Conservation (phyloP, 2,888 invertebrate species). For the Busseola fusca region DNA sequence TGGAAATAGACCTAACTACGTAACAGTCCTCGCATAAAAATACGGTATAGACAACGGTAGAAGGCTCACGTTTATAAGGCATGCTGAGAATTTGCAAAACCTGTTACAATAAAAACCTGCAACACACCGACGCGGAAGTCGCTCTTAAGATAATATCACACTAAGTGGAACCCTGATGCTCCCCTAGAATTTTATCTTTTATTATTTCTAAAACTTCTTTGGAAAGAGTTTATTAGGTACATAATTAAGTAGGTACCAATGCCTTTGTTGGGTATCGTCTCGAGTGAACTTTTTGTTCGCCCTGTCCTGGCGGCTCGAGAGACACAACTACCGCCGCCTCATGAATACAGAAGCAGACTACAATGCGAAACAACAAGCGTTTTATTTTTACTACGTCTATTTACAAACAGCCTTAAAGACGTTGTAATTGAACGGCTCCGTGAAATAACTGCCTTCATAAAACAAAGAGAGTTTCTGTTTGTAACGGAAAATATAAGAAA, state of each 20-base stretch:
- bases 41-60: constrained; percentile 1
- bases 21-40: constrained; percentile 3
- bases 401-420: constrained; percentile 49
- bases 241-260: background rate
- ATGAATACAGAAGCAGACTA: constrained; percentile 49
- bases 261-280: background rate
- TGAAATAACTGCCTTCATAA: constrained; percentile 43
- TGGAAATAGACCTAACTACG: constrained; percentile 20
- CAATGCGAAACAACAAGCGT: constrained; percentile 44
- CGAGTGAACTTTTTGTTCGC: constrained; percentile 10
- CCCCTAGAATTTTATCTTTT: too few relatives aligned
- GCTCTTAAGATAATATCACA: background rate
- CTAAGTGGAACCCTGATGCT: too few relatives aligned
- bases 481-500: constrained; percentile 39
- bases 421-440: constrained; percentile 47
- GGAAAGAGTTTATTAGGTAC: background rate
- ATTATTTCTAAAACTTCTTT: background rate
- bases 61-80: background rate
- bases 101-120: background rate
- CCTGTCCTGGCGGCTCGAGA: background rate
- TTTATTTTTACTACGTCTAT: constrained; percentile 48
- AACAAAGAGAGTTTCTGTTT: constrained; percentile 35
- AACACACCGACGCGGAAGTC: background rate
- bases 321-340: constrained; percentile 24
- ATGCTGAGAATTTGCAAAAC: background rate